These are phyloP conservation scores for Phoenoteleia sp. DNA, from an alignment of 2,888 invertebrate species.

Conservation along the genomic window DNA sequence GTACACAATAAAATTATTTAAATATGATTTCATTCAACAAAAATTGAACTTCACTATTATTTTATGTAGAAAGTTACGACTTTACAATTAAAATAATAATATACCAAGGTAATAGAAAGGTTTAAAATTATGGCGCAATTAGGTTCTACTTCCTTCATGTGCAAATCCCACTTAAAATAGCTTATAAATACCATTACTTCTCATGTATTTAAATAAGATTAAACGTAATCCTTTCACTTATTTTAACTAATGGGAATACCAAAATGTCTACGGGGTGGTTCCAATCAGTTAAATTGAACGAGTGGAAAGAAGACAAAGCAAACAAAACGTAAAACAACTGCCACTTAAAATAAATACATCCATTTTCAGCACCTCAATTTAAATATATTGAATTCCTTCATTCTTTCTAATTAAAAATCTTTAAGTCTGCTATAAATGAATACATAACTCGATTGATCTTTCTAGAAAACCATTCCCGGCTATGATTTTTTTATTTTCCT, in stretches of 20 bases:
- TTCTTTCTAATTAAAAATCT: neutral
- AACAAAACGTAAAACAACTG: neutral
- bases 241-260: slow-evolving; percentile 40
- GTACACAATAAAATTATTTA: no score
- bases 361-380: neutral
- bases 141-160: slow-evolving; percentile 5
- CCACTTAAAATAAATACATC: slow-evolving; percentile 2
- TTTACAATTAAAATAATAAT: neutral
- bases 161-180: slow-evolving; percentile 35
- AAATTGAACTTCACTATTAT: no score
- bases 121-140: slow-evolving; percentile 32
- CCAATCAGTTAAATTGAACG: slow-evolving; percentile 41
- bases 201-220: slow-evolving; percentile 49
- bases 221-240: slow-evolving; percentile 51
- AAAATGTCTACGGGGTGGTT: slow-evolving; percentile 20
- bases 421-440: no score
- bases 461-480: no score
- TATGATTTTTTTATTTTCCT: no score
- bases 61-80: no score
- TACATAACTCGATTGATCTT: no score
- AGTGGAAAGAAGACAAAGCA: slow-evolving; percentile 26
- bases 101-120: slow-evolving; percentile 8
- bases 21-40: no score
- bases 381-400: neutral
- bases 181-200: slow-evolving; percentile 50